These are phyloP conservation scores for Luperina testacea DNA, from an alignment of 2,888 invertebrate genomes.

Conservation along the genomic window DNA sequence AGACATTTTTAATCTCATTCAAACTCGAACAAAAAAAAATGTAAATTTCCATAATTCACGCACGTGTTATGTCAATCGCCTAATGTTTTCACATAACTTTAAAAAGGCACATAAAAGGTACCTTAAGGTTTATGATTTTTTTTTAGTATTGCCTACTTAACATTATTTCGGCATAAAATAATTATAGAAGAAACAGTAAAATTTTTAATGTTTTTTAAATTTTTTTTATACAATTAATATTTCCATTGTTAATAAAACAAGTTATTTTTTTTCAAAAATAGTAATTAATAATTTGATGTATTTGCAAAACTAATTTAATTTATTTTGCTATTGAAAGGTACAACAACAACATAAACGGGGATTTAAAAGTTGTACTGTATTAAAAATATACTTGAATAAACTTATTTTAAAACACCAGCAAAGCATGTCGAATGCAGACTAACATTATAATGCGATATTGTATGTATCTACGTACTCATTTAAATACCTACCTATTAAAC, in stretches of 20 bases:
- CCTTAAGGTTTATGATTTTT: background rate
- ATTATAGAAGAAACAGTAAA: too few species aligned
- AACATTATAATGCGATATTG: background rate
- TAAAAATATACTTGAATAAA: background rate
- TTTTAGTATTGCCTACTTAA: background rate
- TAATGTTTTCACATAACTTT: constrained; percentile 2
- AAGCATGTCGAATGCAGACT: background rate
- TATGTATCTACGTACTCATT: background rate
- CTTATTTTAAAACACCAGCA: constrained; percentile 1
- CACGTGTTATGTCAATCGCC: background rate
- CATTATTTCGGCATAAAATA: background rate
- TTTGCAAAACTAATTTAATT: background rate
- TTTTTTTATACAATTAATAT: too few species aligned
- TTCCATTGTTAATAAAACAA: background rate
- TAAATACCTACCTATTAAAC: background rate
- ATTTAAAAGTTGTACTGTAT: constrained; percentile 1
- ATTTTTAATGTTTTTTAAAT: background rate
- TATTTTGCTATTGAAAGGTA: background rate
- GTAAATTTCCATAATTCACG: background rate
- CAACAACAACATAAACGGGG: background rate
- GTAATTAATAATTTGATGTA: background rate
- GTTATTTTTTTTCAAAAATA: background rate
- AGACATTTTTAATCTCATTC: background rate
- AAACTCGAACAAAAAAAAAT: background rate
- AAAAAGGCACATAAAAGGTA: background rate